phyloP scores from a whole-genome alignment of 2,113 vertebrate genomes.

The Potamarius usumacintae region DNA sequence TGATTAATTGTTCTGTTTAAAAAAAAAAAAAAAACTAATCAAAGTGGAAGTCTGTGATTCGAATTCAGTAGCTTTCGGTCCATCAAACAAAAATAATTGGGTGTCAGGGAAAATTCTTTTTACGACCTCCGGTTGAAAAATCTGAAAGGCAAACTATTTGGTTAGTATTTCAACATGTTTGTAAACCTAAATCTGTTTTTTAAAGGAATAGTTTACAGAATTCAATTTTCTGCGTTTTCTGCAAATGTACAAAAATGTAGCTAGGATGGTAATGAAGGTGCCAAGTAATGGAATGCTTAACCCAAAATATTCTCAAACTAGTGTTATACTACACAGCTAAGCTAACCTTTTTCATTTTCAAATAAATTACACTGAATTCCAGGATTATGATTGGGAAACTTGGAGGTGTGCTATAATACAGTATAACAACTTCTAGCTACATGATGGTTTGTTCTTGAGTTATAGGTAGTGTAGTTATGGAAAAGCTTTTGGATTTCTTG shows the following conservation, averaged over 20 bases:
- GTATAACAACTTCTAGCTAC: background rate
- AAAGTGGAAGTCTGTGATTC: no score
- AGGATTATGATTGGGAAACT: background rate
- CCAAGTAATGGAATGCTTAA: background rate
- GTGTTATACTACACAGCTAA: background rate
- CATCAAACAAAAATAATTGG: no score
- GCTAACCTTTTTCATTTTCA: background rate
- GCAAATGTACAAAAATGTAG: background rate
- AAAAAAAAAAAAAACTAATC: no score
- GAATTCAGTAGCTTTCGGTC: no score
- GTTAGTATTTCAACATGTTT: background rate
- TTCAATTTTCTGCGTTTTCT: background rate
- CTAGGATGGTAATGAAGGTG: background rate
- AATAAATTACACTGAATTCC: background rate
- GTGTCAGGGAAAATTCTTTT: no score
- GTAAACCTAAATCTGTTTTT: background rate
- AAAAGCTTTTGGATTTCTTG: background rate
- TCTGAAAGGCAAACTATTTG: background rate
- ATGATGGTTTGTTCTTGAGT: background rate
- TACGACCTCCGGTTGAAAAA: no score
- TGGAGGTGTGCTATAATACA: background rate
- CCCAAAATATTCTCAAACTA: background rate
- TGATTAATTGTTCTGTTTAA: no score
- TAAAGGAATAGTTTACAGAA: background rate
- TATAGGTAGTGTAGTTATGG: background rate